phyloP scores from a whole-genome alignment of 2,797 vertebrate species.

The Chromobotia macracanthus region DNA sequence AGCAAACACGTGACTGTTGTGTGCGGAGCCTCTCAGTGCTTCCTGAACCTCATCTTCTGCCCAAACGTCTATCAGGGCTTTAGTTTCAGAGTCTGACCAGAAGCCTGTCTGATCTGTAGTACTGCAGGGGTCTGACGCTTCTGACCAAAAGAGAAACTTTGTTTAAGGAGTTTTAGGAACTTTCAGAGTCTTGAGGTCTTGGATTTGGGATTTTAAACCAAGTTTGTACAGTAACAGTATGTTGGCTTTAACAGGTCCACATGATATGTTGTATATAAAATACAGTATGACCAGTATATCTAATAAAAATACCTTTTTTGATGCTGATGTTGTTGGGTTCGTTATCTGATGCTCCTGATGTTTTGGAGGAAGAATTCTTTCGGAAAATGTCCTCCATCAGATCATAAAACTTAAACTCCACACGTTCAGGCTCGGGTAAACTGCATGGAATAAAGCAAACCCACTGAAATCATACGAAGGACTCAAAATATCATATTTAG shows the following conservation, averaged over 20 bases:
- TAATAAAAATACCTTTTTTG: slow-evolving; percentile 53
- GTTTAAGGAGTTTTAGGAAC: neutral
- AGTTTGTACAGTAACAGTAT: no score
- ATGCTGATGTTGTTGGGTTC: slow-evolving; percentile 67
- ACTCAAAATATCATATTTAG: neutral
- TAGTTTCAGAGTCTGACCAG: slow-evolving; percentile 83
- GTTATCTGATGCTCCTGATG: slow-evolving; percentile 61
- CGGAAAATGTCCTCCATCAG: slow-evolving; percentile 75
- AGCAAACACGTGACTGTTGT: slow-evolving; percentile 81
- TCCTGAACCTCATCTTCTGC: slow-evolving; percentile 81
- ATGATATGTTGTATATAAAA: no score
- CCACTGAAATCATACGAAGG: neutral
- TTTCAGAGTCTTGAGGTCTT: no score
- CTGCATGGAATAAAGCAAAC: neutral
- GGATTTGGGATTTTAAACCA: no score
- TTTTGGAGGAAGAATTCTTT: slow-evolving; percentile 70
- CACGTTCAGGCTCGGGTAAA: slow-evolving; percentile 64
- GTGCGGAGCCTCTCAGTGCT: slow-evolving; percentile 77
- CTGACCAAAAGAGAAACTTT: neutral
- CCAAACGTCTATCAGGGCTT: slow-evolving; percentile 82
- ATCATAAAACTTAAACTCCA: slow-evolving; percentile 78
- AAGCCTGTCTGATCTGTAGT: slow-evolving; percentile 54
- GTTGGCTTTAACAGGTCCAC: no score
- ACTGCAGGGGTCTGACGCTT: neutral
- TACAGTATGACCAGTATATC: no score